phyloP scores from a whole-genome alignment of 2,888 invertebrate genomes.

The Notodonta ziczac region DNA sequence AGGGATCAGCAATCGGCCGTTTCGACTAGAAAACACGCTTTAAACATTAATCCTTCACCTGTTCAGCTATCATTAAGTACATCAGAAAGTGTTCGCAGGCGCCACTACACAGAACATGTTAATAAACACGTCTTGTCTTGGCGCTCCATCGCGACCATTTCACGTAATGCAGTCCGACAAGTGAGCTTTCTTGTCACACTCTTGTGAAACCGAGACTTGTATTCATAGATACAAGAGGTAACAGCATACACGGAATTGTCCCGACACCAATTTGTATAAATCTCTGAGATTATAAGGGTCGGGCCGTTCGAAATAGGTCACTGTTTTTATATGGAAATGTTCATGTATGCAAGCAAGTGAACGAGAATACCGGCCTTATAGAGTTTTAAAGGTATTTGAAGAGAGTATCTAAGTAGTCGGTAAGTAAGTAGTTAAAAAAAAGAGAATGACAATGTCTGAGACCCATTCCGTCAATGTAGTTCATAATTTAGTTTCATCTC shows the following conservation, averaged over 20 bases:
- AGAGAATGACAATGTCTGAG: too few species aligned
- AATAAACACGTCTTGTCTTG: slow-evolving; percentile 57
- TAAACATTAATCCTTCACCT: slow-evolving; percentile 47
- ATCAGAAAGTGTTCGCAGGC: slow-evolving; percentile 57
- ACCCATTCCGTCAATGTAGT: too few species aligned
- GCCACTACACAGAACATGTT: slow-evolving; percentile 38
- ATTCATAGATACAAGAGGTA: slow-evolving; percentile 12
- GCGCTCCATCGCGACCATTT: slow-evolving; percentile 42
- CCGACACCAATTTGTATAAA: slow-evolving; percentile 1
- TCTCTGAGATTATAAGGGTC: slow-evolving; percentile 1
- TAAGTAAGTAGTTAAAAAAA: too few species aligned
- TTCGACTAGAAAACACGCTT: slow-evolving; percentile 39
- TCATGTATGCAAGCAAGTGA: not conserved
- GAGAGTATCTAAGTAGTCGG: too few species aligned
- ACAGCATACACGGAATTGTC: not conserved
- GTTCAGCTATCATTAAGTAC: slow-evolving; percentile 55
- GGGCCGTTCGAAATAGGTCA: not conserved
- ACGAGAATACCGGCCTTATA: not conserved
- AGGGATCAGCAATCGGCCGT: slow-evolving; percentile 31
- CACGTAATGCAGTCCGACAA: slow-evolving; percentile 51
- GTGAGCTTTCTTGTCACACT: slow-evolving; percentile 50
- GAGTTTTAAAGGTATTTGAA: not conserved
- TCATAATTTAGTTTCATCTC: too few species aligned
- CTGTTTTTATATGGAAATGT: not conserved
- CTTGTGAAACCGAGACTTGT: slow-evolving; percentile 37